These are phyloP conservation scores for Anolis carolinensis DNA, from an alignment of 2,113 vertebrate species.

Conservation along the genomic window DNA sequence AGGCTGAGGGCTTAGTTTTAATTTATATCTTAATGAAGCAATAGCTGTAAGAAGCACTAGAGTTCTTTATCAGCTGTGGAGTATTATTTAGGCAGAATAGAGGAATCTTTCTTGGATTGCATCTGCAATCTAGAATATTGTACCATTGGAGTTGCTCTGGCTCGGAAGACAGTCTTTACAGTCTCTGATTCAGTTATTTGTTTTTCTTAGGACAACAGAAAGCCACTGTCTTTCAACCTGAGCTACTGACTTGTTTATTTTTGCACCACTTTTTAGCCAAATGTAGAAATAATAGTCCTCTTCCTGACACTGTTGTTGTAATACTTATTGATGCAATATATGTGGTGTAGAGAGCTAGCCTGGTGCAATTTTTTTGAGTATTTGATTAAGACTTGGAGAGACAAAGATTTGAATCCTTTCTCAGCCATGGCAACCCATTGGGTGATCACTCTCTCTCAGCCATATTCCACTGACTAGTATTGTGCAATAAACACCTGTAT, in stretches of 20 bases:
- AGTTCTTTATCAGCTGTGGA: neutral
- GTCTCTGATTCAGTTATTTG: neutral
- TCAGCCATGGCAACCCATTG: too few species aligned
- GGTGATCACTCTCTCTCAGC: too few species aligned
- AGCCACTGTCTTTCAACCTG: neutral
- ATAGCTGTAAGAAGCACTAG: neutral
- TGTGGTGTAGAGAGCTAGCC: too few species aligned
- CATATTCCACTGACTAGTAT: too few species aligned
- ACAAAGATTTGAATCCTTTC: too few species aligned
- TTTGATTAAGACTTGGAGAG: too few species aligned
- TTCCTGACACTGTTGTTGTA: neutral
- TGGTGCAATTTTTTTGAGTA: too few species aligned
- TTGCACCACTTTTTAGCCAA: neutral
- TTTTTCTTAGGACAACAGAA: neutral
- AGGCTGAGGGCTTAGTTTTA: constrained; percentile 20
- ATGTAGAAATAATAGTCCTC: neutral
- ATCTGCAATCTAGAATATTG: neutral
- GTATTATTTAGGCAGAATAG: neutral
- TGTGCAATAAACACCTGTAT: too few species aligned
- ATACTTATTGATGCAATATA: neutral
- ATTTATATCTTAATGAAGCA: neutral
- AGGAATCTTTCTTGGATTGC: neutral
- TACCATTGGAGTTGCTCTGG: neutral
- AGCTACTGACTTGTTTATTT: neutral
- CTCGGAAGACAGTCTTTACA: neutral